Evolutionary conservation across 1,140 invertebrate genomes (phyloP).

Genomic region (Caerostris extrusa): DNA sequence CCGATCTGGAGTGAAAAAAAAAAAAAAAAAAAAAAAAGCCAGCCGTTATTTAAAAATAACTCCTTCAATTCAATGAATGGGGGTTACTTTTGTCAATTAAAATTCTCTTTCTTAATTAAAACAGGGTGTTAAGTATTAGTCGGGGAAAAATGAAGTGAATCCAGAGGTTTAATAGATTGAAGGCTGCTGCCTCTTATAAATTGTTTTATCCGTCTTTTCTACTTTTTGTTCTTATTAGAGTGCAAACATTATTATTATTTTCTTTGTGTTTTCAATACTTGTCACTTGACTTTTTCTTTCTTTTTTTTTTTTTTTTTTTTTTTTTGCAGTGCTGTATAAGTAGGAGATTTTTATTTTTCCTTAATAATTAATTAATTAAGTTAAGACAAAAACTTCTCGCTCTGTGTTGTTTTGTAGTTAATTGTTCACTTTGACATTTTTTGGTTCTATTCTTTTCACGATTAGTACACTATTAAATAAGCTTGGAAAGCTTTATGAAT

Average conservation of each 20-base stretch:
- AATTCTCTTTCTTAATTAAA: slow-evolving; percentile 72
- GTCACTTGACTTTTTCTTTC: background rate
- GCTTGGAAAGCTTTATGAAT: no score
- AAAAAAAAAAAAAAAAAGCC: background rate
- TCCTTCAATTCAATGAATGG: slow-evolving; percentile 40
- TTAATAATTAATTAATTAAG: background rate
- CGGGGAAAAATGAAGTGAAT: background rate
- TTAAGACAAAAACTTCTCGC: slow-evolving; percentile 3
- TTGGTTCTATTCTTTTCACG: background rate
- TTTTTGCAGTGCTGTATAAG: background rate
- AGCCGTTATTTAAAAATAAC: slow-evolving; percentile 28
- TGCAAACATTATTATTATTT: slow-evolving; percentile 32
- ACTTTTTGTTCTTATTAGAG: slow-evolving; percentile 59
- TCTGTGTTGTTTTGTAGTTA: background rate
- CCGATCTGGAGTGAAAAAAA: background rate
- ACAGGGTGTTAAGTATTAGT: slow-evolving; percentile 29
- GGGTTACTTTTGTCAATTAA: slow-evolving; percentile 52
- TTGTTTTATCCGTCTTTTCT: background rate
- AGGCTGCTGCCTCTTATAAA: slow-evolving; percentile 19
- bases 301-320: no score
- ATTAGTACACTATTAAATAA: no score
- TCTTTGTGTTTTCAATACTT: slow-evolving; percentile 1
- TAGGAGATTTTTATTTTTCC: background rate
- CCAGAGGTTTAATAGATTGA: background rate
- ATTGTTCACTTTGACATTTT: background rate